These are phyloP conservation scores for Solea solea DNA, from an alignment of 2,113 vertebrate species.

Conservation along the genomic window DNA sequence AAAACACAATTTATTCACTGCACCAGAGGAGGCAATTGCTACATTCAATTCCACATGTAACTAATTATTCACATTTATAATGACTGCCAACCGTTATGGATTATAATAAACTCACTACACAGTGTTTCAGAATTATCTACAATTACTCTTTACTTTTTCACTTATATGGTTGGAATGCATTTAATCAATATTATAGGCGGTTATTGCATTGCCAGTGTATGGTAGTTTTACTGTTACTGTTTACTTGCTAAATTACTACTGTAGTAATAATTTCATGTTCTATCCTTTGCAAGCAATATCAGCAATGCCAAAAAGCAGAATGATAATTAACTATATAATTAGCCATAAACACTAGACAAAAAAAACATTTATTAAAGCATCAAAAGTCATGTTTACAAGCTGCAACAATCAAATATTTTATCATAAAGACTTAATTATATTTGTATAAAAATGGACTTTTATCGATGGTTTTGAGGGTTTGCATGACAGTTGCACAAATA, in stretches of 20 bases:
- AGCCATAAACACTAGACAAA: neutral
- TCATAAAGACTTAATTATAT: too few relatives aligned
- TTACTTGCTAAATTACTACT: too few relatives aligned
- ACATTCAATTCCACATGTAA: neutral
- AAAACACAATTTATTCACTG: neutral
- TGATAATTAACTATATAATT: conserved; percentile 13
- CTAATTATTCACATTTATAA: neutral
- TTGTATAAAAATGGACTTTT: too few relatives aligned
- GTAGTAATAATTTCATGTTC: neutral
- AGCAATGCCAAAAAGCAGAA: conserved; percentile 5
- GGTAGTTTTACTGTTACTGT: conserved; percentile 30
- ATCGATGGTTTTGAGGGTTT: too few relatives aligned
- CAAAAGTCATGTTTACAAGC: neutral
- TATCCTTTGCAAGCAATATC: conserved; percentile 1
- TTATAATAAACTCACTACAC: neutral
- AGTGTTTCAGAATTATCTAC: neutral
- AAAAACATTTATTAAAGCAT: neutral
- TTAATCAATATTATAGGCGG: conserved; percentile 25
- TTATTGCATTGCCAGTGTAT: conserved; percentile 18
- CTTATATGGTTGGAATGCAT: conserved; percentile 2
- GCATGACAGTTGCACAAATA: neutral
- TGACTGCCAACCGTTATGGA: neutral
- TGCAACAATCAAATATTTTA: neutral
- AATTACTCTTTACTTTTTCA: conserved; percentile 5
- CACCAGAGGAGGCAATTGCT: neutral